Evolutionary conservation across 2,797 vertebrate species (phyloP).

Genomic region (Anguilla pacifica): DNA sequence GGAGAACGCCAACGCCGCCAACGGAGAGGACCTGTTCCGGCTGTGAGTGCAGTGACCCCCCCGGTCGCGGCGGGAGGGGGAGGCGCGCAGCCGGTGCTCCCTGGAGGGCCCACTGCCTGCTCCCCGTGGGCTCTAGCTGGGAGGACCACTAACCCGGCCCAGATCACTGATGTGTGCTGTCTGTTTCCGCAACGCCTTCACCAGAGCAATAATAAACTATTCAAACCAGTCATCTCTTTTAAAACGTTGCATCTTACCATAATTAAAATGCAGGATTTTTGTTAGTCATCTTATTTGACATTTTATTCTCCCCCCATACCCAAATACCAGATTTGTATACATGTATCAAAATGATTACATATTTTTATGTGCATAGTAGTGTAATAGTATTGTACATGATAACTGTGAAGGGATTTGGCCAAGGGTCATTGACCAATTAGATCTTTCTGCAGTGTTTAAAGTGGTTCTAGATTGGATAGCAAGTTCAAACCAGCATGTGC

Average conservation of each 20-base stretch:
- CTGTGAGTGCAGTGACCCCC: slow-evolving; percentile 69
- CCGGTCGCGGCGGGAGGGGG: slow-evolving; percentile 10
- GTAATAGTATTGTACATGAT: neutral
- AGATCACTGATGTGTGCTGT: slow-evolving; percentile 21
- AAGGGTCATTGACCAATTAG: neutral
- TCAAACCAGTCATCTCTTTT: slow-evolving; percentile 38
- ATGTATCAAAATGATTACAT: neutral
- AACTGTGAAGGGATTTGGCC: neutral
- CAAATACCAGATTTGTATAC: neutral
- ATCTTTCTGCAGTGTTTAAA: neutral
- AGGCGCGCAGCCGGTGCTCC: neutral
- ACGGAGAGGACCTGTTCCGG: slow-evolving; percentile 71
- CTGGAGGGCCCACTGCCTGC: slow-evolving; percentile 7
- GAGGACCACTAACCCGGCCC: slow-evolving; percentile 25
- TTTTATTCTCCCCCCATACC: neutral
- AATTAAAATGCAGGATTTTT: neutral
- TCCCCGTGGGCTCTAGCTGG: slow-evolving; percentile 28
- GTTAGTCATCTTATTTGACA: neutral
- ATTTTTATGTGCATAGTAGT: neutral
- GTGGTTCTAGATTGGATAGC: neutral
- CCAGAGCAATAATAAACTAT: slow-evolving; percentile 63
- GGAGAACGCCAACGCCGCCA: slow-evolving; percentile 65
- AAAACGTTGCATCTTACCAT: slow-evolving; percentile 37
- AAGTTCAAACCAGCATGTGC: neutral
- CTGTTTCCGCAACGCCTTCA: slow-evolving; percentile 24